Conservation (phyloP, 2,888 invertebrate species). For the Ceriagrion tenellum region DNA sequence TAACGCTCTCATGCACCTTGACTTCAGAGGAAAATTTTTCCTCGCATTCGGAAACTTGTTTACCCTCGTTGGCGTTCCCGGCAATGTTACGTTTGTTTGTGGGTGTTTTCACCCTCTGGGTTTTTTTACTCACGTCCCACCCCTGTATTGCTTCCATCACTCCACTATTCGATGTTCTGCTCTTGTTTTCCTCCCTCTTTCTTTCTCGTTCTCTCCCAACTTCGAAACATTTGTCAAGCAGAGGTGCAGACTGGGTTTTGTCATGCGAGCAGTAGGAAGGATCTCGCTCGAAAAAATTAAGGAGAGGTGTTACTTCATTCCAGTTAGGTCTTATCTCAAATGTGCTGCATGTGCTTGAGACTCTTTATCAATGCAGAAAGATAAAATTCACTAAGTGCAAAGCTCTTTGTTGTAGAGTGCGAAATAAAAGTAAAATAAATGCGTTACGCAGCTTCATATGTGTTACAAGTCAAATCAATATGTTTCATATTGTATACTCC, state of each 20-base stretch:
- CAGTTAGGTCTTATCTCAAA: background rate
- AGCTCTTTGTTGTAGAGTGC: no score
- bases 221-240: no score
- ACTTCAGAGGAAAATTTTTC: background rate
- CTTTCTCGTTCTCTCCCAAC: background rate
- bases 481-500: no score
- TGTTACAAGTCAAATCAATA: no score
- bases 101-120: background rate
- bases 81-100: background rate
- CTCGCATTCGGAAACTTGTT: background rate
- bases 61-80: background rate
- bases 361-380: no score
- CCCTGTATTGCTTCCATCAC: background rate
- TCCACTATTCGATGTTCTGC: background rate
- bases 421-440: no score
- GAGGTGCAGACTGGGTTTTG: no score
- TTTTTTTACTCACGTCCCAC: background rate
- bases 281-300: no score
- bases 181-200: background rate
- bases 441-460: no score
- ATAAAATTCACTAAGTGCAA: no score
- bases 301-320: no score
- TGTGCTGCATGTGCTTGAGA: background rate
- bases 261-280: no score
- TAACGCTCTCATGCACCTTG: background rate